Base-by-base conservation (phyloP, 2,888 invertebrate genomes). In the Drosophila barbarae region DNA sequence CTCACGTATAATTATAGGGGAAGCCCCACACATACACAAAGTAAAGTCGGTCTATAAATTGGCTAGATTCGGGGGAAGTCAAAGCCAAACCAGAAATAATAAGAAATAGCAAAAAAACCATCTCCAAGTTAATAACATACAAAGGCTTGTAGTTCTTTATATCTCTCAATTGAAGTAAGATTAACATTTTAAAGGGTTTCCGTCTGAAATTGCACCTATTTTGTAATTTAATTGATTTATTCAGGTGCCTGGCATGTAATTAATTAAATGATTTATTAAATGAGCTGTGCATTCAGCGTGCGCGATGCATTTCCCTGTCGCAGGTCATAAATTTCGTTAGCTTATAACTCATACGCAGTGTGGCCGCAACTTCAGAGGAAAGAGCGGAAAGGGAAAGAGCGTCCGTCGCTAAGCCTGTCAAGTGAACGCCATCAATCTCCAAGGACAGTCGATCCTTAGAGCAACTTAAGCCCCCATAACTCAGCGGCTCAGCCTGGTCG, bases 231-330 rank as follows among this genome's bases (percentile, higher is more conserved):
- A 35, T 35, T 36, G 9, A 36, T 36, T 23, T 23, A 41, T 23
- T 13, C 13, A 21, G 38, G 5, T 38, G 18, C 18, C 38, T 5
- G 23, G 23, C 4, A 26, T 21, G 13, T 74, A 77, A 77, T 78
- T 77, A 78, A 80, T 80, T 69, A 74, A 80, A 81, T 77, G 83
- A 77, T 82, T 82, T 77, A 77, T 77, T 82, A 72, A 77, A 82
- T 76, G 80, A 76, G 23, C 10, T 73, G 64, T 68, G 77, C 76
- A 68, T 21, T 21, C 36, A 12, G 10, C 21, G 12, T 36, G 30
- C 69, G 73, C 63, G 58, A 65, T 82, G 81, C 81, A 72, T 60
- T 55, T 49, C 47, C 26, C 49, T 5, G 10, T 49, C 7, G 26
- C 36, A 12, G 36, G 10, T 28, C 32, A 50, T 56, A 56, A 51